A percentile compares a stretch with the other conserved stretches of the same genome.
Evolutionary conservation across 2,797 vertebrate species (phyloP).

Genomic region (Poecilia picta): DNA sequence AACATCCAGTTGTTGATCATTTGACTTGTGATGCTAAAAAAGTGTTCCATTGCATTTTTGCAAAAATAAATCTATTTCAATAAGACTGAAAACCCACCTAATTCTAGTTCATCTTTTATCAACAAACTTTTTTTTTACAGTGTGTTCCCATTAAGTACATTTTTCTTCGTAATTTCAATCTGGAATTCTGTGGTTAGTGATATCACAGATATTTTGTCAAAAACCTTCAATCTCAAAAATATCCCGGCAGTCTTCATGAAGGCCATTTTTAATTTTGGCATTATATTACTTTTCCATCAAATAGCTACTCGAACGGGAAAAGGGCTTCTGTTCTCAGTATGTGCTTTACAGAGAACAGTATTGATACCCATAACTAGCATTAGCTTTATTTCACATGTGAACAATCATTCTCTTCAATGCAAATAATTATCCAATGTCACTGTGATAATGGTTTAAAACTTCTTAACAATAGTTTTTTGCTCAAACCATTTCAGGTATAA

Average conservation of each 20-base stretch:
- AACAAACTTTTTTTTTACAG: too few species aligned
- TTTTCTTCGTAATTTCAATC: too few species aligned
- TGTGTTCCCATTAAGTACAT: too few species aligned
- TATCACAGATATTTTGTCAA: not conserved
- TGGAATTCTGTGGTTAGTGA: too few species aligned
- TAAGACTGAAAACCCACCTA: too few species aligned
- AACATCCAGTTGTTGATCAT: too few species aligned
- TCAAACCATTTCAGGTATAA: not conserved
- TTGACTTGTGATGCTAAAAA: too few species aligned
- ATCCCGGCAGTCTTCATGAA: not conserved
- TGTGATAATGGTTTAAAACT: not conserved
- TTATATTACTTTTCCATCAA: not conserved
- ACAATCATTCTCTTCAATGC: not conserved
- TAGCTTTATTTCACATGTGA: not conserved
- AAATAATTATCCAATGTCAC: not conserved
- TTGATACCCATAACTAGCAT: not conserved
- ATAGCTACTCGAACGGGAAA: not conserved
- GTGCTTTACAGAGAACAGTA: not conserved
- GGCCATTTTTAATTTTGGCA: not conserved
- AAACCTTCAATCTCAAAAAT: not conserved
- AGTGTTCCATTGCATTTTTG: too few species aligned
- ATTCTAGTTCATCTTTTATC: too few species aligned
- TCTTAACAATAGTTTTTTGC: not conserved
- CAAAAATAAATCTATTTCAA: too few species aligned
- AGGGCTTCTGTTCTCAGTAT: not conserved